A percentile compares a stretch with the other conserved stretches of the same genome.
Evolutionary conservation across 2,113 vertebrate genomes (phyloP).

Genomic region (Entomyzon cyanotis): DNA sequence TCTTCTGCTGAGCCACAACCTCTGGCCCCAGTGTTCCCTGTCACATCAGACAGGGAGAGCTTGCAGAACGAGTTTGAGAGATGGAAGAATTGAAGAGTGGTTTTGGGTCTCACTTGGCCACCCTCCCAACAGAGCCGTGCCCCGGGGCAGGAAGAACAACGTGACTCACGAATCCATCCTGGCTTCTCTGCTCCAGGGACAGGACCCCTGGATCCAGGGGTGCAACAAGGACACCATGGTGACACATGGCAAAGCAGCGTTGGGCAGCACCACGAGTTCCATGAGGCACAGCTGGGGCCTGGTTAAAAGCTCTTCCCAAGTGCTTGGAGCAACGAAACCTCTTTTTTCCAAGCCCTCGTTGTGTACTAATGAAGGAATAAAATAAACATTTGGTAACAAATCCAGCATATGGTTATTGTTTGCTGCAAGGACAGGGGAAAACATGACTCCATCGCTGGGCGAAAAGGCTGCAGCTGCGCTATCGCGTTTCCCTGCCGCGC

Average conservation of each 20-base stretch:
- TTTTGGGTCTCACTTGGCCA: accelerated
- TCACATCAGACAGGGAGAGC: background rate
- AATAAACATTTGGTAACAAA: slow-evolving; percentile 59
- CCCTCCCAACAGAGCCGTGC: accelerated
- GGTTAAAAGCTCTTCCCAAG: background rate
- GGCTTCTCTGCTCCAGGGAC: accelerated
- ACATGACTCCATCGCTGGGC: slow-evolving; percentile 45
- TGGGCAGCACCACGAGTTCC: background rate
- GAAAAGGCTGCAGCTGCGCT: slow-evolving; percentile 64
- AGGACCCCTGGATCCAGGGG: accelerated
- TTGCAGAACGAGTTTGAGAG: background rate
- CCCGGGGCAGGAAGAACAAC: accelerated
- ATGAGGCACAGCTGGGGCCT: background rate
- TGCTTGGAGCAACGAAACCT: background rate
- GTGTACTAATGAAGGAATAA: slow-evolving; percentile 61
- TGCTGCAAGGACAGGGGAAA: slow-evolving; percentile 60
- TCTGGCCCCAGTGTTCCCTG: accelerated
- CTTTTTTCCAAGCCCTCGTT: background rate
- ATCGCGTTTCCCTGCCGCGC: slow-evolving; percentile 48
- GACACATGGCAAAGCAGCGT: background rate
- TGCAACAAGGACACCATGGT: accelerated
- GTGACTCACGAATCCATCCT: accelerated
- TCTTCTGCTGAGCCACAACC: background rate
- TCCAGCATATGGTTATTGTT: slow-evolving; percentile 72
- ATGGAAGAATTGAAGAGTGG: background rate